Percentiles rank a stretch among this genome's conserved stretches.
These are phyloP conservation scores for Cyrtonyx montezumae DNA, from an alignment of 2,113 vertebrate species.

Conservation along the genomic window DNA sequence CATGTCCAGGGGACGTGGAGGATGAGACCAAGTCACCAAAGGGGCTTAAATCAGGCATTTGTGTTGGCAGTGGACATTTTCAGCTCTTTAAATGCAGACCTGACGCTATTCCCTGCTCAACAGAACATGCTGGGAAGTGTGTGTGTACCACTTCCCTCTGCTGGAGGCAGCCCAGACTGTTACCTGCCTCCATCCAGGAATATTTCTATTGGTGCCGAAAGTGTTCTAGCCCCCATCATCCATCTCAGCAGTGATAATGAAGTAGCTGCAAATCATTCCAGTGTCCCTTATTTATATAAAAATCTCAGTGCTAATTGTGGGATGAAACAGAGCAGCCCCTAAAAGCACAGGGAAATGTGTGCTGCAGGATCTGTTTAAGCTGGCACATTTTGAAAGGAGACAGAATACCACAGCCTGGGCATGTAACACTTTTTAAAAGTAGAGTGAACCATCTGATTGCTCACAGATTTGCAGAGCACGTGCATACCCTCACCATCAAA, in stretches of 20 bases:
- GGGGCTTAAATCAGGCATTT: not conserved
- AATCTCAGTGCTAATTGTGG: not conserved
- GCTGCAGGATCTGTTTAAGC: conserved; percentile 29
- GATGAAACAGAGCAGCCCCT: not conserved
- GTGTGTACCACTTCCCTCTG: conserved; percentile 61
- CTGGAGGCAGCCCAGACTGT: conserved; percentile 66
- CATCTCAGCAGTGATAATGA: not conserved
- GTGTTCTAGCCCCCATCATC: not conserved
- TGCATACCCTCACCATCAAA: not conserved
- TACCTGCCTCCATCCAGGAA: not conserved
- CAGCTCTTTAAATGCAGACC: not conserved
- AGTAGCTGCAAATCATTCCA: not conserved
- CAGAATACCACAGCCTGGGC: conserved; percentile 8
- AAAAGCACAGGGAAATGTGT: accelerated
- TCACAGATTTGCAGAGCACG: not conserved
- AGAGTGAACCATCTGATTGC: conserved; percentile 22
- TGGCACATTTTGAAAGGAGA: not conserved
- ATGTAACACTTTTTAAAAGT: conserved; percentile 30
- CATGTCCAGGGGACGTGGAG: not conserved
- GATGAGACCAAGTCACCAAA: not conserved
- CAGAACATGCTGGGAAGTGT: not conserved
- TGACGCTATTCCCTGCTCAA: not conserved
- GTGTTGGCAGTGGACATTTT: not conserved
- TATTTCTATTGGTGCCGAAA: not conserved
- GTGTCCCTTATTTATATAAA: conserved; percentile 9